phyloP scores from a whole-genome alignment of 2,113 vertebrate species.

The Leptodactylus fuscus region DNA sequence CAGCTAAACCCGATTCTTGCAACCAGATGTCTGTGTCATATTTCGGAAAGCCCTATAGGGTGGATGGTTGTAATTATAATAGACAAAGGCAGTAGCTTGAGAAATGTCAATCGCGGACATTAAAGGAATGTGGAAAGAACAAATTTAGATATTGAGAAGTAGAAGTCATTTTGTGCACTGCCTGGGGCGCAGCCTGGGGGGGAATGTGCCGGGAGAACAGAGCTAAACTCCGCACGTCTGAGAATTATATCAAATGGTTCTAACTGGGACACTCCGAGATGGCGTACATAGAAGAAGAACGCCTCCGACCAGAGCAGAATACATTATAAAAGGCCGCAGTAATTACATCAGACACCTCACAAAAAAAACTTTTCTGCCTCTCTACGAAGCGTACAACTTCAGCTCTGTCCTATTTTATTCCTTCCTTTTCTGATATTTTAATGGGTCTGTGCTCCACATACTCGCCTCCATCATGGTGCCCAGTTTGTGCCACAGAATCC shows the following conservation, averaged over 20 bases:
- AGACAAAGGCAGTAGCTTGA: neutral
- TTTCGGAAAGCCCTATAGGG: neutral
- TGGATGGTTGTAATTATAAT: neutral
- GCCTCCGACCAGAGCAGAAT: neutral
- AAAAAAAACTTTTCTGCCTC: neutral
- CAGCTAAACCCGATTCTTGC: neutral
- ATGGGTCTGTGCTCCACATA: neutral
- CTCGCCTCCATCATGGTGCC: too few species aligned
- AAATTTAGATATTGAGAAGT: conserved; percentile 35
- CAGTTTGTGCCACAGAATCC: too few species aligned
- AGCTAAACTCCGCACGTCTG: neutral
- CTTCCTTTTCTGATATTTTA: neutral
- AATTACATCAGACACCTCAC: neutral
- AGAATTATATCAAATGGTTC: conserved; percentile 36
- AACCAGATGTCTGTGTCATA: neutral
- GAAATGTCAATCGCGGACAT: conserved; percentile 8
- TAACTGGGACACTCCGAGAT: conserved; percentile 24
- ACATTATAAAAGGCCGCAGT: neutral
- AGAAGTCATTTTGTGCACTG: neutral
- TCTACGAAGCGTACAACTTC: neutral
- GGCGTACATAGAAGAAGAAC: neutral
- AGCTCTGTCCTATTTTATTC: neutral
- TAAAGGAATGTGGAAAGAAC: conserved; percentile 26
- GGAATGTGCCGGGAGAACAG: neutral
- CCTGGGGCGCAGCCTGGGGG: conserved; percentile 27